phyloP scores from a whole-genome alignment of 53 echinoderm and acorn worm species.

The Echinometra lucunter region DNA sequence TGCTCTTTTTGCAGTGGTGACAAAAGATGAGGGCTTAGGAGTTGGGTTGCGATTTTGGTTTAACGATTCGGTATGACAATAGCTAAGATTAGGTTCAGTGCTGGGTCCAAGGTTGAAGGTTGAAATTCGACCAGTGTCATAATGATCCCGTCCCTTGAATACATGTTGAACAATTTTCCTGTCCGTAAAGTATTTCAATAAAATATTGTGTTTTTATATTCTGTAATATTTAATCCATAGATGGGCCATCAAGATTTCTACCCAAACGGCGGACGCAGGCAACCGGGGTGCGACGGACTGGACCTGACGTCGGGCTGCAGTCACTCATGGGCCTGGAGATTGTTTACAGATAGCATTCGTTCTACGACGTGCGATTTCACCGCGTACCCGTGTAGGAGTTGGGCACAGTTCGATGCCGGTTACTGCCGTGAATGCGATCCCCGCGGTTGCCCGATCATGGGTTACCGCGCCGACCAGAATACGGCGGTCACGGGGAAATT shows the following conservation, averaged over 20 bases:
- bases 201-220: too few species aligned
- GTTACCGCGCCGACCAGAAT: constrained; percentile 74
- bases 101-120: not conserved
- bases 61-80: too few species aligned
- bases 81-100: not conserved
- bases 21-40: too few species aligned
- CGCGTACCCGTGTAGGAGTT: constrained; percentile 72
- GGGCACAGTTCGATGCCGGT: constrained; percentile 61
- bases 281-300: constrained; percentile 77
- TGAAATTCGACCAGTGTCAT: not conserved
- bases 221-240: not conserved
- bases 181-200: too few species aligned
- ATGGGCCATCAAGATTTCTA: constrained; percentile 87
- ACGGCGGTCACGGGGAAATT: constrained; percentile 68
- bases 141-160: not conserved
- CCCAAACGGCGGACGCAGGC: constrained; percentile 85
- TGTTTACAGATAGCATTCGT: constrained; percentile 77
- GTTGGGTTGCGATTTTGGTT: too few species aligned
- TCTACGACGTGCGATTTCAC: constrained; percentile 72
- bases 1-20: too few species aligned
- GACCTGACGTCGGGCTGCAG: constrained; percentile 76
- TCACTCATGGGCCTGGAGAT: constrained; percentile 72
- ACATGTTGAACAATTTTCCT: too few species aligned
- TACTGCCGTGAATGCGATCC: constrained; percentile 73
- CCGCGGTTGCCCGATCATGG: constrained; percentile 79